These are phyloP conservation scores for Hetaerina americana DNA, from an alignment of 1,140 invertebrate species.

Conservation along the genomic window DNA sequence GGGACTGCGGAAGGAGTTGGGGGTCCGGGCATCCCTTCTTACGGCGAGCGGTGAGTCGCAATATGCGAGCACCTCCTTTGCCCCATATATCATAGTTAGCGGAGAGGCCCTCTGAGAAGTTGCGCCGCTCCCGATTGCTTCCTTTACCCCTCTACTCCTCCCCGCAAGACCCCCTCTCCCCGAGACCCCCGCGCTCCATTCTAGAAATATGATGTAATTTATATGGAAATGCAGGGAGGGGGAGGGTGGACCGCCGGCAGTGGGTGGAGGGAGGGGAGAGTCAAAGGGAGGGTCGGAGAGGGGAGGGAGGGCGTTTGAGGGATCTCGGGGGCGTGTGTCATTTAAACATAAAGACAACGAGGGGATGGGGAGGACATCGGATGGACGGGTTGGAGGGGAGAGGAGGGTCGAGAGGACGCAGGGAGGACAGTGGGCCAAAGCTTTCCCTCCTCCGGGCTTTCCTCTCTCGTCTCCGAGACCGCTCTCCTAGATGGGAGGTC, in stretches of 20 bases:
- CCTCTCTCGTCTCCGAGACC: no score
- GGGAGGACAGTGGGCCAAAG: no score
- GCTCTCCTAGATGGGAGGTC: background rate
- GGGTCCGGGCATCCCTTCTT: no score
- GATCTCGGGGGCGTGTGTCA: background rate
- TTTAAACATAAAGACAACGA: background rate
- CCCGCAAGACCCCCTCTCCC: background rate
- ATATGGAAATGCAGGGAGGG: background rate
- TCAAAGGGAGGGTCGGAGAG: no score
- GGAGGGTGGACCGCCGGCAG: no score
- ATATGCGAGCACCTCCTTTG: background rate
- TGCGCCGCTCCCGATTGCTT: no score
- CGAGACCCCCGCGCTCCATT: background rate
- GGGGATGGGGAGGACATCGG: no score
- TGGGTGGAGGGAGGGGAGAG: background rate
- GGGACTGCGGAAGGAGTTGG: no score
- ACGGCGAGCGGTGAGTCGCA: background rate
- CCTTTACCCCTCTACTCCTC: background rate
- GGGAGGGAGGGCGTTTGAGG: background rate
- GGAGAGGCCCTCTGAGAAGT: no score
- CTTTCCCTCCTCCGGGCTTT: no score
- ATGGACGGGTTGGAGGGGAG: no score
- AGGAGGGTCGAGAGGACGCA: no score
- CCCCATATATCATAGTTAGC: background rate
- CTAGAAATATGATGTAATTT: constrained; percentile 1